Conservation (phyloP, 2,888 invertebrate species). For the Apamea crenata region DNA sequence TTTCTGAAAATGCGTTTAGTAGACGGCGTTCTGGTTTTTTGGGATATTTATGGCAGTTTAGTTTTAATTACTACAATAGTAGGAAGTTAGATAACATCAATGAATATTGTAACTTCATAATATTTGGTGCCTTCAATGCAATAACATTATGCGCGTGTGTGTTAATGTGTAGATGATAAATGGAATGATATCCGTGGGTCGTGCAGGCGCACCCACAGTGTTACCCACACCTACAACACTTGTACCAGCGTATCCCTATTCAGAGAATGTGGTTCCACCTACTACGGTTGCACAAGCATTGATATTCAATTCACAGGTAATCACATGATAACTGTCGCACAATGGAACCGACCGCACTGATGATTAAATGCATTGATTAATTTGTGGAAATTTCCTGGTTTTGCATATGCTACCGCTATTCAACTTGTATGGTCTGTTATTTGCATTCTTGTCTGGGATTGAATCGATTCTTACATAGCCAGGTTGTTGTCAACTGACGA, state of each 20-base stretch:
- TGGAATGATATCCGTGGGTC: constrained; percentile 68
- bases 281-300: constrained; percentile 79
- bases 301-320: constrained; percentile 77
- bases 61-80: constrained; percentile 2
- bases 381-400: constrained; percentile 58
- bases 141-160: constrained; percentile 60
- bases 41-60: not conserved
- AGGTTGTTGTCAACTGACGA: constrained; percentile 32
- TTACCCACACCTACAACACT: constrained; percentile 74
- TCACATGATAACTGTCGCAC: constrained; percentile 71
- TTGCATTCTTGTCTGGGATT: constrained; percentile 52
- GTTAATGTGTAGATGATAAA: constrained; percentile 70
- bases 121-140: constrained; percentile 40
- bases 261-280: constrained; percentile 82
- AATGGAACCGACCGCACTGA: constrained; percentile 55
- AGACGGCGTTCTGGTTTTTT: not conserved
- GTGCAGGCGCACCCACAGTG: constrained; percentile 81
- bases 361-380: constrained; percentile 53
- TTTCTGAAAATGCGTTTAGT: not conserved
- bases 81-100: constrained; percentile 15
- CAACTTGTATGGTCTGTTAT: constrained; percentile 38
- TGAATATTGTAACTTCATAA: constrained; percentile 42
- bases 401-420: constrained; percentile 41
- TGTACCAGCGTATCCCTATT: constrained; percentile 74
- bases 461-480: constrained; percentile 37